These are phyloP conservation scores for Esox niger DNA, from an alignment of 2,113 vertebrate genomes.

Conservation along the genomic window DNA sequence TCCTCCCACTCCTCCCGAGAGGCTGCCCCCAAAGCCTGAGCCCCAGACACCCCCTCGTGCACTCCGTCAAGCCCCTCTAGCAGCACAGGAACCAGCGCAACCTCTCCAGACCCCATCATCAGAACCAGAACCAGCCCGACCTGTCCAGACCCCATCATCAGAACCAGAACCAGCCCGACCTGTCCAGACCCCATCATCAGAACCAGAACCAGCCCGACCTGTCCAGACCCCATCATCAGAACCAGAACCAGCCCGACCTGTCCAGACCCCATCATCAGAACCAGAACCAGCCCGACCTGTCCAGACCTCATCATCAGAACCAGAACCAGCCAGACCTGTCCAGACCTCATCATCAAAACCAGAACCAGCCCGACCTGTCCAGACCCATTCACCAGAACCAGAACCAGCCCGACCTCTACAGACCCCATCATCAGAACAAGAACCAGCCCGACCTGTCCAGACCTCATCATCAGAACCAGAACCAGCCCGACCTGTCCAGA, in stretches of 20 bases:
- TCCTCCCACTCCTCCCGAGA: slow-evolving; percentile 57
- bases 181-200: neutral
- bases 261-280: neutral
- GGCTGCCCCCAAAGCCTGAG: slow-evolving; percentile 27
- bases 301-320: neutral
- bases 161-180: slow-evolving; percentile 6
- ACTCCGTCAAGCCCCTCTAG: slow-evolving; percentile 18
- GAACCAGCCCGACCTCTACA: neutral
- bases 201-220: too few relatives aligned
- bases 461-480: slow-evolving; percentile 4
- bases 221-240: neutral
- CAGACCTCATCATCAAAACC: slow-evolving; percentile 22
- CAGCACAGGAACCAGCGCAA: too few relatives aligned
- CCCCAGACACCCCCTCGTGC: slow-evolving; percentile 32
- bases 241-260: neutral
- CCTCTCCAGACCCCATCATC: slow-evolving; percentile 4
- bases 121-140: slow-evolving; percentile 11
- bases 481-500: slow-evolving; percentile 7
- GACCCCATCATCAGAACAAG: neutral
- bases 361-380: neutral
- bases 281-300: slow-evolving; percentile 13
- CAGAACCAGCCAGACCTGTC: neutral
- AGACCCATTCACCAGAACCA: neutral
- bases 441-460: neutral
- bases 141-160: slow-evolving; percentile 14